Conservation (phyloP, 2,113 vertebrate genomes). For the Urocynchramus pylzowi region DNA sequence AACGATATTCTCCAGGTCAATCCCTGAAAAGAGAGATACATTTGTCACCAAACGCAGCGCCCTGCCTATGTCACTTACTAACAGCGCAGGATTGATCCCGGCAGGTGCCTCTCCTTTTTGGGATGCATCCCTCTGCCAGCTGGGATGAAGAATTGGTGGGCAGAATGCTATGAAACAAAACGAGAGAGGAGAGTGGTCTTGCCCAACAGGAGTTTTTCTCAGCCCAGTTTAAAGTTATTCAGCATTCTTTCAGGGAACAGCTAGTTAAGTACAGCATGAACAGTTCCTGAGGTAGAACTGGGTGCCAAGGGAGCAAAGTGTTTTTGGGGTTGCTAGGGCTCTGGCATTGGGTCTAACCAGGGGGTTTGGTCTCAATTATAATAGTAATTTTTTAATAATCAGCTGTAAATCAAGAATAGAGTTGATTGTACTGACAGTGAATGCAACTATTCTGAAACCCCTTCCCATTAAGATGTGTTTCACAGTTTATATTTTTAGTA, state of each 20-base stretch:
- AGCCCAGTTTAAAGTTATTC: background rate
- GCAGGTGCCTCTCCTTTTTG: background rate
- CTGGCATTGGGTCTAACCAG: background rate
- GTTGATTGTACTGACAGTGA: background rate
- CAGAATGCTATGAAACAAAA: background rate
- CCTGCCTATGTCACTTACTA: background rate
- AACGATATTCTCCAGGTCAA: constrained; percentile 97
- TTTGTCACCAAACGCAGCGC: background rate
- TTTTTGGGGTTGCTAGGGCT: background rate
- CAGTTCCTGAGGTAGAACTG: background rate
- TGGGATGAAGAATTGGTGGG: background rate
- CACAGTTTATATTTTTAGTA: background rate
- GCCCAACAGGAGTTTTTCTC: background rate
- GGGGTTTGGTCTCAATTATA: background rate
- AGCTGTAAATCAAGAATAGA: background rate
- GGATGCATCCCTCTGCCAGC: background rate
- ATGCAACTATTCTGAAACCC: background rate
- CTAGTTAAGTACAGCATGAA: background rate
- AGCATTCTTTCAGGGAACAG: background rate
- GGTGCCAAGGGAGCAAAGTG: background rate
- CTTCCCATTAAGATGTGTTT: background rate
- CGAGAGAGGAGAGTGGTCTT: background rate
- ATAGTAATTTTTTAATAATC: background rate
- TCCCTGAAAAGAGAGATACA: constrained; percentile 75
- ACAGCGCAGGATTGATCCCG: background rate